These are phyloP conservation scores for Ceramica pisi DNA, from an alignment of 2,888 invertebrate genomes.

Conservation along the genomic window DNA sequence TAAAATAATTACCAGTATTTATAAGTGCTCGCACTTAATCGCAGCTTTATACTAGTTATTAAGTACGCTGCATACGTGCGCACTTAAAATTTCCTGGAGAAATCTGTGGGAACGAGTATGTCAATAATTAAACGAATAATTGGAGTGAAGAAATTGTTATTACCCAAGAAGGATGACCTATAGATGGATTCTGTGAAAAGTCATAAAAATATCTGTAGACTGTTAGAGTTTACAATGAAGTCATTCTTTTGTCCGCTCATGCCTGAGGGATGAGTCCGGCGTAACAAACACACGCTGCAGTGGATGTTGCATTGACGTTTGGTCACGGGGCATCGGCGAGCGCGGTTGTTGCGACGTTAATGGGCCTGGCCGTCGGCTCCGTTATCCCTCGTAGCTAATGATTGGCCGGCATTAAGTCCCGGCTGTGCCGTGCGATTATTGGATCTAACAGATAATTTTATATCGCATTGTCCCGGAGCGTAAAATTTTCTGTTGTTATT, in stretches of 20 bases:
- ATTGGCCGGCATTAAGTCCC: constrained; percentile 90
- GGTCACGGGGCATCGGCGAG: constrained; percentile 86
- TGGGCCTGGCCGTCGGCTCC: constrained; percentile 87
- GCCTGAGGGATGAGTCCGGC: constrained; percentile 82
- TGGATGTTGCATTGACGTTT: constrained; percentile 89
- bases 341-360: constrained; percentile 78
- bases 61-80: constrained; percentile 75
- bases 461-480: constrained; percentile 91
- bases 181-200: constrained; percentile 72
- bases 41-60: constrained; percentile 81
- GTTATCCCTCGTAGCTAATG: constrained; percentile 91
- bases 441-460: constrained; percentile 91
- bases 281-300: constrained; percentile 75
- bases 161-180: constrained; percentile 59
- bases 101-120: constrained; percentile 77
- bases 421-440: constrained; percentile 90
- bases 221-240: constrained; percentile 85
- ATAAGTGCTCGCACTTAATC: constrained; percentile 86
- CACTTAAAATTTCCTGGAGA: constrained; percentile 79
- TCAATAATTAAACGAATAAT: constrained; percentile 80
- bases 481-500: constrained; percentile 90
- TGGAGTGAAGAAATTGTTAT: constrained; percentile 59
- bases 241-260: constrained; percentile 85
- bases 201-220: constrained; percentile 78
- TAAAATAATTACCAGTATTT: constrained; percentile 89